phyloP scores from a whole-genome alignment of 2,113 vertebrate species.

The Mus spicilegus region DNA sequence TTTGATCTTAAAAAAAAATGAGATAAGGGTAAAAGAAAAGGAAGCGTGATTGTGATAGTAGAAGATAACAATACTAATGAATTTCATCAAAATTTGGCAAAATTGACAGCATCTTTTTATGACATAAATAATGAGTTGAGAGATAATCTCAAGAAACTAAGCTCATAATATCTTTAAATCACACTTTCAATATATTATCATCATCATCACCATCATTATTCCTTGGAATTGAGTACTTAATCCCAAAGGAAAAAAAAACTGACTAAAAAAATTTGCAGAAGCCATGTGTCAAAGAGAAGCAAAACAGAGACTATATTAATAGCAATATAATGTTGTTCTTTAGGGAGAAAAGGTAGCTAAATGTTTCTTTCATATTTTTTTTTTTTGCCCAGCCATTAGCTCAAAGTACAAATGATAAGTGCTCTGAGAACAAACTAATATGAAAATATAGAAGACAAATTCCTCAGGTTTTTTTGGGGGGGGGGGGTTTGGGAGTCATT shows the following conservation, averaged over 20 bases:
- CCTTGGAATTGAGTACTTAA: slow-evolving; percentile 25
- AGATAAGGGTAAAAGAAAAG: slow-evolving; percentile 4
- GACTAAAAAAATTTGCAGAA: slow-evolving; percentile 57
- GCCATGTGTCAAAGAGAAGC: slow-evolving; percentile 51
- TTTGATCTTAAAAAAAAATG: background rate
- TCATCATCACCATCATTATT: background rate
- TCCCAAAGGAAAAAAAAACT: slow-evolving; percentile 25
- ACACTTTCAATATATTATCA: background rate
- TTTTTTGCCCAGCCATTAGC: slow-evolving; percentile 23
- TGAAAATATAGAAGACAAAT: slow-evolving; percentile 66
- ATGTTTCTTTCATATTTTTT: slow-evolving; percentile 55
- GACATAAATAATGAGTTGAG: background rate
- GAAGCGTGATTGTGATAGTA: background rate
- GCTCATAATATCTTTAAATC: background rate
- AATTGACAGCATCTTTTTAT: background rate
- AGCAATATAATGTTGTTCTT: slow-evolving; percentile 60
- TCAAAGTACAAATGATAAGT: slow-evolving; percentile 58
- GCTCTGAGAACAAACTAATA: slow-evolving; percentile 63
- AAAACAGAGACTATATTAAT: slow-evolving; percentile 54
- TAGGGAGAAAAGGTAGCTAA: slow-evolving; percentile 51
- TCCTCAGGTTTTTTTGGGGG: slow-evolving; percentile 27
- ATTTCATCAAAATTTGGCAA: background rate
- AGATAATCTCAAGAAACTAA: slow-evolving; percentile 11
- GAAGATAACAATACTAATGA: background rate
- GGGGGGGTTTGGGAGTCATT: background rate